Evolutionary conservation across 2,797 vertebrate species (phyloP).

Genomic region (Pogonophryne albipinna): DNA sequence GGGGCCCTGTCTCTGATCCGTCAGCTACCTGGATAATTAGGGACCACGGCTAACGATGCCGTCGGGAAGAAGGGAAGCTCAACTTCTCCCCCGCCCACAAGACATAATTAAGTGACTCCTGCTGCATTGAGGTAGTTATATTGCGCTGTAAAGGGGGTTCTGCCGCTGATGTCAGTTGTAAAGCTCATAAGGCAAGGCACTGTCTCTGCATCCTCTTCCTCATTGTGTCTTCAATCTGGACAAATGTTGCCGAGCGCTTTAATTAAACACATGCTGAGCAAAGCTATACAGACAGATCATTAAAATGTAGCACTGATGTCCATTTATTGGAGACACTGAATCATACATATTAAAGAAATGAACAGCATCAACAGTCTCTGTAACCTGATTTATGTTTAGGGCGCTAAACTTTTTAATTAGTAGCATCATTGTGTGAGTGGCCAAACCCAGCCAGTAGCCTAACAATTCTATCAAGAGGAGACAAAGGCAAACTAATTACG

Average conservation of each 20-base stretch:
- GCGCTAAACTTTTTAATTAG: conserved; percentile 60
- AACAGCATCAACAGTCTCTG: conserved; percentile 30
- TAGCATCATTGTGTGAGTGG: conserved; percentile 18
- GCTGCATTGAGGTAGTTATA: conserved; percentile 55
- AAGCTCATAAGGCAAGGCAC: conserved; percentile 27
- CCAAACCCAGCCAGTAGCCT: conserved; percentile 14
- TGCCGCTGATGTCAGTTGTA: conserved; percentile 48
- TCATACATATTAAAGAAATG: conserved; percentile 39
- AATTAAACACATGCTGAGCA: conserved; percentile 56
- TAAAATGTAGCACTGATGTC: conserved; percentile 42
- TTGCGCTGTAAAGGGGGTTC: conserved; percentile 47
- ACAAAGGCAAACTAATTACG: conserved; percentile 57
- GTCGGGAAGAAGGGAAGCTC: conserved; percentile 90
- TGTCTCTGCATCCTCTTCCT: conserved; percentile 40
- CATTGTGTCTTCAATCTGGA: conserved; percentile 41
- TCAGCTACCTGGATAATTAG: conserved; percentile 99
- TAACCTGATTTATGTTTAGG: conserved; percentile 40
- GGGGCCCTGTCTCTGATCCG: conserved; percentile 98
- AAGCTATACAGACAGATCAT: conserved; percentile 51
- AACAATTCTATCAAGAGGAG: conserved; percentile 44
- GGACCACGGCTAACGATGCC: conserved; percentile 96
- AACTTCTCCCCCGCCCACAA: conserved; percentile 72
- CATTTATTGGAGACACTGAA: conserved; percentile 33
- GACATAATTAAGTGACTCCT: conserved; percentile 78
- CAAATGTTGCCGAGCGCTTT: conserved; percentile 35